Conservation (phyloP, 2,797 vertebrate genomes). For the Neomorphus geoffroyi region DNA sequence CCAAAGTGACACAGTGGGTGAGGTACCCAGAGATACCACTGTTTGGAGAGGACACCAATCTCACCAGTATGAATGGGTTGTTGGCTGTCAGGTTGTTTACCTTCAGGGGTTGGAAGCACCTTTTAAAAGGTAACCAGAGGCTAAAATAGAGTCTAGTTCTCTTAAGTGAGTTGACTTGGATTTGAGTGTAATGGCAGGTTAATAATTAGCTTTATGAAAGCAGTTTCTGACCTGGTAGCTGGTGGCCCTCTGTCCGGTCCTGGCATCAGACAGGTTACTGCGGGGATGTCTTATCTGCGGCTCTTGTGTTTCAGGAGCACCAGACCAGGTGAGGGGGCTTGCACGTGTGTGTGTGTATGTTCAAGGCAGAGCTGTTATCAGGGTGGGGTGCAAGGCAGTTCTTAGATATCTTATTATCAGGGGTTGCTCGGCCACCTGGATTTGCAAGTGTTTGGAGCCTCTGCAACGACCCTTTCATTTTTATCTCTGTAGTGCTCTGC, state of each 20-base stretch:
- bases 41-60: background rate
- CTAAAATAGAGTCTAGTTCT: background rate
- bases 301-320: background rate
- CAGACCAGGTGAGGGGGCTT: background rate
- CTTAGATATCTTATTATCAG: background rate
- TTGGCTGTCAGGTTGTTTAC: background rate
- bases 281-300: background rate
- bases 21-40: background rate
- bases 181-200: background rate
- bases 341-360: accelerated
- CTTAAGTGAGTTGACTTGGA: background rate
- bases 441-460: background rate
- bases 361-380: background rate
- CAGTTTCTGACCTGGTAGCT: background rate
- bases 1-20: background rate
- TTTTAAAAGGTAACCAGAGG: background rate
- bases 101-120: background rate
- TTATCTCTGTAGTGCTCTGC: background rate
- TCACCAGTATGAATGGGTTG: background rate
- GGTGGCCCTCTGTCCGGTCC: background rate
- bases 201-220: background rate
- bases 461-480: background rate
- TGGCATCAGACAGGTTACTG: background rate
- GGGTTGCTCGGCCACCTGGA: background rate
- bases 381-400: background rate